These are phyloP conservation scores for Meloe dianella DNA, from an alignment of 2,888 invertebrate genomes.

Conservation along the genomic window DNA sequence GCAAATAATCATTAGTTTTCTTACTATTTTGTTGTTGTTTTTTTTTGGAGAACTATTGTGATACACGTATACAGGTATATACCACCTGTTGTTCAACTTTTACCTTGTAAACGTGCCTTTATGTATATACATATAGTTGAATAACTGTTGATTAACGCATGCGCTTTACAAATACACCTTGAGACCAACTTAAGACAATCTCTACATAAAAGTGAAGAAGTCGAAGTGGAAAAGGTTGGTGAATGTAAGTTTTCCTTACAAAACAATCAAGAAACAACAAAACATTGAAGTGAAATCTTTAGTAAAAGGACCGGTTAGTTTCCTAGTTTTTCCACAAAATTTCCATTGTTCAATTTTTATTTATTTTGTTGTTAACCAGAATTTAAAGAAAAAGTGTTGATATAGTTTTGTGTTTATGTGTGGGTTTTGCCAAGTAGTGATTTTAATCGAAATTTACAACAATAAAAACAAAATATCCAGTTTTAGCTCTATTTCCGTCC, in stretches of 20 bases:
- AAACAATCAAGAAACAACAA: constrained; percentile 8
- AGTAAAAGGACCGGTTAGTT: constrained; percentile 33
- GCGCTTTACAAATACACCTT: constrained; percentile 51
- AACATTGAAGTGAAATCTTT: constrained; percentile 46
- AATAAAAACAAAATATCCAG: neutral
- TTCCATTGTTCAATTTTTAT: neutral
- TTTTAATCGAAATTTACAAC: neutral
- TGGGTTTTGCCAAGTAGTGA: neutral
- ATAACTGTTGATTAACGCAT: constrained; percentile 53
- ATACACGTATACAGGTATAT: constrained; percentile 30
- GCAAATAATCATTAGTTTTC: constrained; percentile 11
- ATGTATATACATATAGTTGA: constrained; percentile 44
- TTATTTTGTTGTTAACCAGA: neutral
- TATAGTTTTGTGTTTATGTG: neutral
- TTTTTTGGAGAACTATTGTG: neutral
- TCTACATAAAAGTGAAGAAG: constrained; percentile 36
- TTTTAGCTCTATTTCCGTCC: neutral
- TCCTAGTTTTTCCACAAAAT: constrained; percentile 7
- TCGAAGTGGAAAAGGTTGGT: constrained; percentile 9
- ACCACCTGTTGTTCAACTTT: constrained; percentile 46
- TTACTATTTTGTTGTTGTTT: neutral
- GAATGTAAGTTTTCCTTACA: constrained; percentile 6
- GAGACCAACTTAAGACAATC: constrained; percentile 51
- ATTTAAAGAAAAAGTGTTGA: neutral
- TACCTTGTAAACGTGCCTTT: constrained; percentile 55